Percentiles rank a stretch among this genome's conserved stretches.
These are phyloP conservation scores for Catharus bicknelli DNA, from an alignment of 2,113 vertebrate species.

Conservation along the genomic window DNA sequence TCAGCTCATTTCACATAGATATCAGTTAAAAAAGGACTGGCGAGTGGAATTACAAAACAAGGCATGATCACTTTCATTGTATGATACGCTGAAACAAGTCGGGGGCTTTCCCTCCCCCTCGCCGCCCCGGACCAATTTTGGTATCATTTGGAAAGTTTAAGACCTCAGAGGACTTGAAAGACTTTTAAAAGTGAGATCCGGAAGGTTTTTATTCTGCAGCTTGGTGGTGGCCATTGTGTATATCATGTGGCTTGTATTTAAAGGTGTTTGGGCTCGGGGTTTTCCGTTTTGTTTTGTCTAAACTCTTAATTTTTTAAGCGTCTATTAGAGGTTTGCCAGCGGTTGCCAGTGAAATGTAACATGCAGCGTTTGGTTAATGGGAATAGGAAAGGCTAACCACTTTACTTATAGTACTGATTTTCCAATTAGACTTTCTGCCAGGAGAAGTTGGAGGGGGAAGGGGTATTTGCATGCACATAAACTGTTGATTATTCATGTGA, in stretches of 20 bases:
- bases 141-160: constrained; percentile 76
- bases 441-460: constrained; percentile 69
- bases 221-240: constrained; percentile 70
- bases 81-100: constrained; percentile 69
- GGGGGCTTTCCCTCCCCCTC: constrained; percentile 58
- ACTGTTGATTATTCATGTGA: constrained; percentile 69
- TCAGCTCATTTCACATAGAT: constrained; percentile 83
- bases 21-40: constrained; percentile 80
- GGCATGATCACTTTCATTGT: constrained; percentile 74
- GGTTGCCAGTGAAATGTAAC: constrained; percentile 62
- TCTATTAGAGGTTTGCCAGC: constrained; percentile 67
- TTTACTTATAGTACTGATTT: constrained; percentile 73
- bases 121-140: constrained; percentile 62
- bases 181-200: constrained; percentile 74
- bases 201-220: constrained; percentile 70
- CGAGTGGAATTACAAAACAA: constrained; percentile 79
- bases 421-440: constrained; percentile 77
- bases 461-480: constrained; percentile 70
- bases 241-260: constrained; percentile 72
- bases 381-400: constrained; percentile 55
- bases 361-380: constrained; percentile 63
- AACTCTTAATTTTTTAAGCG: constrained; percentile 68
- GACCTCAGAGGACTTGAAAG: constrained; percentile 76
- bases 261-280: constrained; percentile 71
- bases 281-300: constrained; percentile 53